These are phyloP conservation scores for Melanchra persicariae DNA, from an alignment of 2,888 invertebrate species.

Conservation along the genomic window DNA sequence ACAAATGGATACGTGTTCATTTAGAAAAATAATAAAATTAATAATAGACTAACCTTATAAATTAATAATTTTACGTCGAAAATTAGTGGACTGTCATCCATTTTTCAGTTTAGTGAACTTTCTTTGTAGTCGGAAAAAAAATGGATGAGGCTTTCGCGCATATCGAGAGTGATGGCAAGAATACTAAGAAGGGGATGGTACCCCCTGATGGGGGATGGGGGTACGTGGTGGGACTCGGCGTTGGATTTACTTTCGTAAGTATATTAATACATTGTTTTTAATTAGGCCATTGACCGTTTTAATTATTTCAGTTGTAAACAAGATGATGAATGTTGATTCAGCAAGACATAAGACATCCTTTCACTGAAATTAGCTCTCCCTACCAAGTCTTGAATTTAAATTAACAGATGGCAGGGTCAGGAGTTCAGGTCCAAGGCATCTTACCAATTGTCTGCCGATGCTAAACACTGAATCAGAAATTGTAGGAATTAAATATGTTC, in stretches of 20 bases:
- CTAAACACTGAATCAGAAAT: slow-evolving; percentile 20
- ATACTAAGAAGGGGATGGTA: slow-evolving; percentile 72
- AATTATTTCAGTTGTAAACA: not conserved
- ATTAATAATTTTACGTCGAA: not conserved
- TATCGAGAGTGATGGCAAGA: slow-evolving; percentile 70
- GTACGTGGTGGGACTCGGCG: slow-evolving; percentile 93
- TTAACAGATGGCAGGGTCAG: slow-evolving; percentile 45
- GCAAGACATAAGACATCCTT: slow-evolving; percentile 15
- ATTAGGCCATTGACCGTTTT: not conserved
- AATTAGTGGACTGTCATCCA: not conserved
- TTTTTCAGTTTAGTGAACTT: slow-evolving; percentile 20
- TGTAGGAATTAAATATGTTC: slow-evolving; percentile 5
- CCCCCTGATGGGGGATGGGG: slow-evolving; percentile 96
- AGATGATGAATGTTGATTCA: not conserved
- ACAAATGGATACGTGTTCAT: slow-evolving; percentile 11
- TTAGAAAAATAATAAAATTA: slow-evolving; percentile 10
- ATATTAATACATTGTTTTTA: not conserved
- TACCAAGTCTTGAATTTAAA: slow-evolving; percentile 38
- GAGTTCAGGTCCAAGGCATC: slow-evolving; percentile 45
- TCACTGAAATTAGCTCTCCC: slow-evolving; percentile 20
- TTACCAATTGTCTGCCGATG: slow-evolving; percentile 44
- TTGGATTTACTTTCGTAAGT: slow-evolving; percentile 94
- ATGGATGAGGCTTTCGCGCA: slow-evolving; percentile 89
- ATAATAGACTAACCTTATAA: not conserved
- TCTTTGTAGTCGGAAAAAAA: slow-evolving; percentile 52